A percentile compares a stretch with the other conserved stretches of the same genome.
These are phyloP conservation scores for Salminus brasiliensis DNA, from an alignment of 2,113 vertebrate species.

Conservation along the genomic window DNA sequence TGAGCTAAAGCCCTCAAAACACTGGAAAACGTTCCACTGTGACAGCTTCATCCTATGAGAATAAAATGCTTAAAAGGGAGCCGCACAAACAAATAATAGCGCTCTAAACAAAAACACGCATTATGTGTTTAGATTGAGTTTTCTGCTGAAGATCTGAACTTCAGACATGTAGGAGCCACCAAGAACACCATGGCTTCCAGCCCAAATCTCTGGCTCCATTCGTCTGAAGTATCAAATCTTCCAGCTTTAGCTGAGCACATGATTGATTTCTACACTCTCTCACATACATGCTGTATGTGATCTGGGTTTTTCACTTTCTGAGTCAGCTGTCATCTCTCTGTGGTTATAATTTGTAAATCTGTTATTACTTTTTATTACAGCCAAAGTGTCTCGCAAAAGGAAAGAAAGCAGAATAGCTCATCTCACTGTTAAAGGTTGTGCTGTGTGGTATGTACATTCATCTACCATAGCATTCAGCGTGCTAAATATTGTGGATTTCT, in stretches of 20 bases:
- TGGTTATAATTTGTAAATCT: constrained; percentile 32
- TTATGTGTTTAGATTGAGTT: constrained; percentile 70
- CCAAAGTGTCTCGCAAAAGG: constrained; percentile 6
- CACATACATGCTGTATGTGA: constrained; percentile 64
- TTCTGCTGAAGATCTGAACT: constrained; percentile 75
- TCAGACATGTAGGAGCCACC: constrained; percentile 79
- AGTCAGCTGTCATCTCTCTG: constrained; percentile 36
- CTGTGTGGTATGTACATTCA: constrained; percentile 5
- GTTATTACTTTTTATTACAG: constrained; percentile 44
- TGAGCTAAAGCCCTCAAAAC: not conserved
- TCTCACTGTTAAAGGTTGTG: constrained; percentile 13
- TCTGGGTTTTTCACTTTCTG: constrained; percentile 59
- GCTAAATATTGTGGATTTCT: no score
- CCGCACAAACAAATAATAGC: constrained; percentile 60
- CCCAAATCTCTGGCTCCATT: constrained; percentile 74
- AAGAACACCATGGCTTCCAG: constrained; percentile 70
- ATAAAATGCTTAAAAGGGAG: constrained; percentile 63
- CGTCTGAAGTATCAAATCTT: constrained; percentile 74
- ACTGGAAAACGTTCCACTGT: constrained; percentile 22
- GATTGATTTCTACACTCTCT: constrained; percentile 71
- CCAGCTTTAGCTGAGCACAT: constrained; percentile 62
- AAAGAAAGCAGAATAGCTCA: not conserved
- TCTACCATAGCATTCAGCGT: constrained; percentile 20
- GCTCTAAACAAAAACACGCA: constrained; percentile 64
- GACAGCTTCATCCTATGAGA: not conserved